Evolutionary conservation across 2,113 vertebrate species (phyloP), one percentile per base, ranked within the genome.

Genomic region (Pongo pygmaeus): DNA sequence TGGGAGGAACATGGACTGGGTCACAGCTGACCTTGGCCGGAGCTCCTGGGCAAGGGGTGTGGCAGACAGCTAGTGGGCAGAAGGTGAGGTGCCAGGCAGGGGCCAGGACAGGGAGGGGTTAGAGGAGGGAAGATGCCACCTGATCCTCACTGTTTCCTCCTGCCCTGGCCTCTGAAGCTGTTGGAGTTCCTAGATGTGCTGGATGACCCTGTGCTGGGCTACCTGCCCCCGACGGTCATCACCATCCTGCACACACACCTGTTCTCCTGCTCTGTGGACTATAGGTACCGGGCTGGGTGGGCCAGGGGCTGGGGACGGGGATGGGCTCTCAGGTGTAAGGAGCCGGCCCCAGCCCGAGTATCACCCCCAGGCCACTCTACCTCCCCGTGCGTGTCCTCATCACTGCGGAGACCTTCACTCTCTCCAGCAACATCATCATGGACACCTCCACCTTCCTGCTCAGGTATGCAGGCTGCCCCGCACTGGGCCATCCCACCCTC

Each of bases 401-500:
- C 96, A 99, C 99, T 0, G 99, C 99, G 0, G 99, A 99, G 98
- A 99, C 99, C 92, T 99, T 99, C 98, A 99, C 99, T 50, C 98
- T 99, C 59, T 99, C 99, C 96, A 99, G 99, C 93, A 99, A 99
- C 91, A 99, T 99, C 94, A 99, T 99, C 61, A 99, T 99, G 91
- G 99, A 99, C 97, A 99, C 99, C 0, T 99, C 99, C 3, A 99
- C 99, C 83, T 99, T 99, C 97, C 99, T 99, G 97, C 99, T 99
- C 98, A 99, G 99, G 99, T 99, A 94, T 17, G 38, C 14, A 2
- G 22, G 81, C 69, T 48, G 8, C 57, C 61, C 61, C 30, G 9
- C 35, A 18, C 38, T 1, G 2, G 1, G 3, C 46, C 23, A 0
- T 4, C 6, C 70, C 14, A 10, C 35, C 48, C n/a, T 55, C 55